Conservation (phyloP, 2,888 invertebrate species). For the Drosophila leonis region DNA sequence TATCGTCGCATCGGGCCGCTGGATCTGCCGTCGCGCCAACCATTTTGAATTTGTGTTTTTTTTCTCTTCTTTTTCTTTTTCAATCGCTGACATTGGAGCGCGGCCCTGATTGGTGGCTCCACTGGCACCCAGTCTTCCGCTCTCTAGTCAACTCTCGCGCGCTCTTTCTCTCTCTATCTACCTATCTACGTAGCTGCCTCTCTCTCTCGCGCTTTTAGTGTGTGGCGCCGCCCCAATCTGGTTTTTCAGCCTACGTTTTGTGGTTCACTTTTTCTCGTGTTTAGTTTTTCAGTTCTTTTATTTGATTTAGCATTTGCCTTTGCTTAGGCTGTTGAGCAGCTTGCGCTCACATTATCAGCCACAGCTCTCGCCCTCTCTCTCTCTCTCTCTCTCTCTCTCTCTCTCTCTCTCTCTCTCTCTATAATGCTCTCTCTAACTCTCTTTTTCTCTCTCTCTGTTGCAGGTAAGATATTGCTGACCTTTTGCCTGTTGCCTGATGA, state of each 20-base stretch:
- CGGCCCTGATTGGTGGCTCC: constrained; percentile 82
- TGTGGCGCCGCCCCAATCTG: constrained; percentile 85
- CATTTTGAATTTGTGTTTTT: constrained; percentile 58
- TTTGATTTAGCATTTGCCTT: constrained; percentile 24
- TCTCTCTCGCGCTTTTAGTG: constrained; percentile 29
- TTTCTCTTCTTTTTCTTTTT: not conserved
- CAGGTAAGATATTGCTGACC: constrained; percentile 28
- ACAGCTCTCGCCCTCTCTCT: not conserved
- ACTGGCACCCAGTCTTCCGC: constrained; percentile 29
- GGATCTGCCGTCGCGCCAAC: constrained; percentile 56
- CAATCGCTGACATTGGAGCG: not conserved
- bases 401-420: not conserved
- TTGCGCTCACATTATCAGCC: constrained; percentile 27
- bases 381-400: not conserved
- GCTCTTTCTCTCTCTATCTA: not conserved
- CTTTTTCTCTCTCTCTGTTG: constrained; percentile 12
- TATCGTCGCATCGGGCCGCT: constrained; percentile 50
- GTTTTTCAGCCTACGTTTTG: constrained; percentile 69
- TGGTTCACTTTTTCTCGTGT: constrained; percentile 29
- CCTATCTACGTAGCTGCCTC: not conserved
- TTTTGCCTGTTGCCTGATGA: constrained; percentile 34
- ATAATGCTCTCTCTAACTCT: not conserved
- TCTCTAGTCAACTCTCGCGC: not conserved
- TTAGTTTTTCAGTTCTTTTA: constrained; percentile 30
- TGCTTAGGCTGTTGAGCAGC: constrained; percentile 28